Percentiles rank a stretch among this genome's conserved stretches.
Evolutionary conservation across 2,888 invertebrate species (phyloP).

Genomic region (Lasioglossum villosulum): DNA sequence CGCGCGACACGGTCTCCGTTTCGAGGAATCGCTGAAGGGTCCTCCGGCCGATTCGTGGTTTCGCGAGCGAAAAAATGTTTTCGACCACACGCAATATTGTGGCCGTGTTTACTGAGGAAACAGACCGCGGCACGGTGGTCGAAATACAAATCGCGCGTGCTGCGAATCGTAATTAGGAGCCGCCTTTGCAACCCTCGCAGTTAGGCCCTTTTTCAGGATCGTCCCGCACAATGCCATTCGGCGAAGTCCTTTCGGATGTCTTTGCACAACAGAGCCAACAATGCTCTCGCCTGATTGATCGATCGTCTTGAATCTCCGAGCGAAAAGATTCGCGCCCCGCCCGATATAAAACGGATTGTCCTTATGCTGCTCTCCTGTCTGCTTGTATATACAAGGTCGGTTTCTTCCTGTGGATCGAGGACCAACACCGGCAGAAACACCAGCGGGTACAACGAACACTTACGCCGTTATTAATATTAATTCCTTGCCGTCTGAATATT

Average conservation of each 20-base stretch:
- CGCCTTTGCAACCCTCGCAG: not conserved
- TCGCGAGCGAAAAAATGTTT: constrained; percentile 56
- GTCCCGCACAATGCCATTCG: constrained; percentile 31
- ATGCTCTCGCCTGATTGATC: constrained; percentile 30
- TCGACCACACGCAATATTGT: constrained; percentile 67
- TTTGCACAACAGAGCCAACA: constrained; percentile 5
- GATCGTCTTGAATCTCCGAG: constrained; percentile 30
- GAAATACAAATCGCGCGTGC: constrained; percentile 51
- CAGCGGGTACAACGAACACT: not conserved
- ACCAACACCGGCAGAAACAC: not conserved
- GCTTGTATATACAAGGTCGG: not conserved
- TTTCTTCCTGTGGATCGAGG: not conserved
- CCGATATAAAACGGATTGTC: constrained; percentile 12
- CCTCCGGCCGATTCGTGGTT: constrained; percentile 38
- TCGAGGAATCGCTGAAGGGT: constrained; percentile 47
- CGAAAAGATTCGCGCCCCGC: constrained; percentile 15
- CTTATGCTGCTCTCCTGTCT: not conserved
- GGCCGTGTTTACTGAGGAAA: constrained; percentile 66
- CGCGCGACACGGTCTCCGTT: constrained; percentile 19
- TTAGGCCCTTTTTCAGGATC: not conserved
- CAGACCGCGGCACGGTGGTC: constrained; percentile 53
- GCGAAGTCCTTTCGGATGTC: not conserved
- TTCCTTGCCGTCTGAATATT: not conserved
- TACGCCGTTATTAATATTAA: constrained; percentile 13
- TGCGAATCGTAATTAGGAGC: constrained; percentile 58